phyloP scores from a whole-genome alignment of 2,888 invertebrate genomes.

The Sarcophaga variegata region DNA sequence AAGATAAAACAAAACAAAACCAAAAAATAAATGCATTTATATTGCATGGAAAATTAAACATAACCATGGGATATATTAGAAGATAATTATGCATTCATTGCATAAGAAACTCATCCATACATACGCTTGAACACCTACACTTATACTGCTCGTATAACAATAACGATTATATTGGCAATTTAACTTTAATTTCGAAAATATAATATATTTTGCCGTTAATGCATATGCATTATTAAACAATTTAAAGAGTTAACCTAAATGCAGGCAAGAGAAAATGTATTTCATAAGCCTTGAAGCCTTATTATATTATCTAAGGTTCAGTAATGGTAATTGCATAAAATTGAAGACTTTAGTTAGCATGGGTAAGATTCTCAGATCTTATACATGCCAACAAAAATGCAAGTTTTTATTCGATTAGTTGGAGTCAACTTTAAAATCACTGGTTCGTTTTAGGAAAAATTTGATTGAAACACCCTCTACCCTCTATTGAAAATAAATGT shows the following conservation, averaged over 20 bases:
- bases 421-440: too few species aligned
- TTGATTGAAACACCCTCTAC: too few species aligned
- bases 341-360: too few species aligned
- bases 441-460: too few species aligned
- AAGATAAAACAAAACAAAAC: constrained; percentile 19
- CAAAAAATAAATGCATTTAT: not conserved
- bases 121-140: not conserved
- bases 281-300: not conserved
- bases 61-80: constrained; percentile 45
- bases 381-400: too few species aligned
- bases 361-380: too few species aligned
- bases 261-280: not conserved
- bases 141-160: not conserved
- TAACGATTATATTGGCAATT: not conserved
- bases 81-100: constrained; percentile 40
- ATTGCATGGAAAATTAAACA: constrained; percentile 59
- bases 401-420: too few species aligned
- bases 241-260: constrained; percentile 13
- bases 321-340: not conserved
- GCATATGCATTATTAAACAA: not conserved
- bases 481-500: too few species aligned
- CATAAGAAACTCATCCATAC: constrained; percentile 21
- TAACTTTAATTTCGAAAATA: not conserved
- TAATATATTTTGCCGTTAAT: not conserved
- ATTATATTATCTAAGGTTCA: not conserved